Base-by-base conservation (phyloP, 2,113 vertebrate genomes). In the Myrmecobius fasciatus region DNA sequence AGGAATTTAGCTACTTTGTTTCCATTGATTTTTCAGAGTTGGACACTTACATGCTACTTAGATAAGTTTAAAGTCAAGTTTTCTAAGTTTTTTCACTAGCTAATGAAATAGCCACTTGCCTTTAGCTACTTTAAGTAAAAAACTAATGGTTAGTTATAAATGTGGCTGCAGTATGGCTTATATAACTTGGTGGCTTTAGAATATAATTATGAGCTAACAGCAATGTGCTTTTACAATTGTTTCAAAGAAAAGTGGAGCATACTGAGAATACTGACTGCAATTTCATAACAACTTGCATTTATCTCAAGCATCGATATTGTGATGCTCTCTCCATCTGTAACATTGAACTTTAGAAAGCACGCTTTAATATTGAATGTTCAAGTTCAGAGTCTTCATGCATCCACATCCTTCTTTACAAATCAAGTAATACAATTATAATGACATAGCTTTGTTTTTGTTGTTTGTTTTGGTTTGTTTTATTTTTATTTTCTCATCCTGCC, bases 41-140 rank as follows among this genome's bases (percentile, higher is more conserved):
- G 4, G 91, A 53, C 36, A 51, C 51, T 48, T 83, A 89, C 20
- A 83, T 24, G 6, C 67, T 8, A 67, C 31, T 89, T 88, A 91
- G n/a, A 92, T 89, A 89, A 91, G 75, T 54, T 31, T 60, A 90
- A 94, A 17, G 10, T 36, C 52, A 91, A 93, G 36, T 67, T 93
- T 88, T 46, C 75, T 2, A 46, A 36, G 88, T 3, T 89, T 52
- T 52, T 92, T 90, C n/a, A 92, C 49, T 51, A 48, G 89, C 26
- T 53, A 92, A 93, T 47, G 20, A 51, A 94, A 94, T 25, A 89
- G 8, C 56, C 52, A 91, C 0, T 0, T 24, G 49, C 25, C 24
- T 51, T 48, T 11, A 36, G 8, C 51, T 25, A 94, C 31, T 3
- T 11, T 94, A 48, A 25, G 17, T 53, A 48, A 94, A 60, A 89